Percentiles rank a stretch among this genome's conserved stretches.
These are phyloP conservation scores for Mechanitis mazaeus DNA, from an alignment of 2,888 invertebrate species.

Conservation along the genomic window DNA sequence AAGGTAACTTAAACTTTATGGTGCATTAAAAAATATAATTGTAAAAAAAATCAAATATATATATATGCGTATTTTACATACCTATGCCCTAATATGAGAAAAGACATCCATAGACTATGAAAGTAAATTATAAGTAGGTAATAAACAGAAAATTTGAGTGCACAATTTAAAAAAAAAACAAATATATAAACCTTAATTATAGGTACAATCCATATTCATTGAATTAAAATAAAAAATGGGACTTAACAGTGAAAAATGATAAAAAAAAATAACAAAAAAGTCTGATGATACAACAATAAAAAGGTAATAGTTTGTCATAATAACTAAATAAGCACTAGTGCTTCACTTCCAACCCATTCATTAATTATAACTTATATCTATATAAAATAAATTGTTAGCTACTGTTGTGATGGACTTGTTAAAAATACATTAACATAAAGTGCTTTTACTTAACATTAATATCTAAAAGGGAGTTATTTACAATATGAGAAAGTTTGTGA, in stretches of 20 bases:
- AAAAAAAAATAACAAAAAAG: not conserved
- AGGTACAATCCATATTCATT: too few species aligned
- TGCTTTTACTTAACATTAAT: constrained; percentile 39
- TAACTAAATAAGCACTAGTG: constrained; percentile 1
- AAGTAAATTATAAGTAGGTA: too few species aligned
- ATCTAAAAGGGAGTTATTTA: constrained; percentile 25
- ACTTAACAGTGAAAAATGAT: not conserved
- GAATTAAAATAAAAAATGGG: not conserved
- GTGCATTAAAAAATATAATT: not conserved
- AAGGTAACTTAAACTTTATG: constrained; percentile 3
- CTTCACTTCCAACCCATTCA: constrained; percentile 9
- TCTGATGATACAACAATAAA: not conserved
- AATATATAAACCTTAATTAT: too few species aligned
- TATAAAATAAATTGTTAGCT: constrained; percentile 34
- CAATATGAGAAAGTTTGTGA: constrained; percentile 37
- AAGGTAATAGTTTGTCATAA: not conserved
- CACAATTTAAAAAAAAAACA: too few species aligned
- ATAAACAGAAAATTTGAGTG: too few species aligned
- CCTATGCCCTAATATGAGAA: too few species aligned
- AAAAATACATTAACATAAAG: constrained; percentile 36
- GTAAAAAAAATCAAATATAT: not conserved
- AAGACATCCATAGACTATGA: too few species aligned
- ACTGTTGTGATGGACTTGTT: constrained; percentile 53
- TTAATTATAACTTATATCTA: constrained; percentile 5
- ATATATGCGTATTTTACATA: not conserved